These are phyloP conservation scores for Microcebus lehilahytsara DNA, from an alignment of 2,113 vertebrate species.

Conservation along the genomic window DNA sequence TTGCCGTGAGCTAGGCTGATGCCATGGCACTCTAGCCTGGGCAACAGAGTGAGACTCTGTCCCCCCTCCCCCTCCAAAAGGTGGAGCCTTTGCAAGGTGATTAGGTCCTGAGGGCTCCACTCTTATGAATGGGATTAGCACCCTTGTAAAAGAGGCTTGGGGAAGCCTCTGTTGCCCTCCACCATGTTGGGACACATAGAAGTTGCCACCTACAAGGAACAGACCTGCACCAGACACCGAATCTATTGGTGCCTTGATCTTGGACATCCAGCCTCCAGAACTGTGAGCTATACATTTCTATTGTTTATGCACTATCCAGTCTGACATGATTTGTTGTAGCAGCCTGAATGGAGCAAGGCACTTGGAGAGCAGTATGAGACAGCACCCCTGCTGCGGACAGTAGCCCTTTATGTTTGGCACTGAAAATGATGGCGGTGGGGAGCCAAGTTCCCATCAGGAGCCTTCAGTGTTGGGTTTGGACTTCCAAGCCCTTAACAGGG, in stretches of 20 bases:
- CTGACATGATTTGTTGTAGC: neutral
- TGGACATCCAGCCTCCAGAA: neutral
- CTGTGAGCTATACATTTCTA: neutral
- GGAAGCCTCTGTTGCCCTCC: neutral
- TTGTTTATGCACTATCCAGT: neutral
- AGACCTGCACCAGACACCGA: neutral
- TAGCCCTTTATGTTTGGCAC: neutral
- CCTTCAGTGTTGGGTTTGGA: neutral
- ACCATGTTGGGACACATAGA: neutral
- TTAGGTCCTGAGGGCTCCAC: neutral
- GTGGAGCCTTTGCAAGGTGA: neutral
- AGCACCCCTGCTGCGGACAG: neutral
- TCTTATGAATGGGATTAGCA: neutral
- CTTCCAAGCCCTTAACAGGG: neutral
- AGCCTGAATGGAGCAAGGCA: no score
- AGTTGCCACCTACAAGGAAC: neutral
- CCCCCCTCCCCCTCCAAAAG: neutral
- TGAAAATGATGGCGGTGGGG: neutral
- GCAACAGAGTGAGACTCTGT: no score
- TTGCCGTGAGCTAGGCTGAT: no score
- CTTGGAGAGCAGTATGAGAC: neutral
- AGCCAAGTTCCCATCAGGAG: neutral
- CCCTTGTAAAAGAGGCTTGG: neutral
- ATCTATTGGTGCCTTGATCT: neutral
- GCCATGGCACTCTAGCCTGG: no score